These are phyloP conservation scores for Apaloderma vittatum DNA, from an alignment of 2,113 vertebrate species.

Conservation along the genomic window DNA sequence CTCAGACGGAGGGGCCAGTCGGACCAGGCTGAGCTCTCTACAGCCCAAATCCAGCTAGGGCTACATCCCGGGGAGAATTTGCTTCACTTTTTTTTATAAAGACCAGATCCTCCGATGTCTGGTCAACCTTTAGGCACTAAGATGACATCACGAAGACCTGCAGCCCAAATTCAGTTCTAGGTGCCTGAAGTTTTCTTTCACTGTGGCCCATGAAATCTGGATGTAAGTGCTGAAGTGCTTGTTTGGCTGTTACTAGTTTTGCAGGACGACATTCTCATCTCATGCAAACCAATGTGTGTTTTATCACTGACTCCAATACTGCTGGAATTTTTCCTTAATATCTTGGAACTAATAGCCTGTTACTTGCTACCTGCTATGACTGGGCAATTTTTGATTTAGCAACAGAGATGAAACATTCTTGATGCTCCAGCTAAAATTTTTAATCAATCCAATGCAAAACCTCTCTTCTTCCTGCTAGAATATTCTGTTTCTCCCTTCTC, in stretches of 20 bases:
- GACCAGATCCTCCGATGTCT: fast-evolving
- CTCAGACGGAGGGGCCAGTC: not conserved
- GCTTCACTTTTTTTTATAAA: not conserved
- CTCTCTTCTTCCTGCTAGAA: constrained; percentile 15
- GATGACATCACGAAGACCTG: not conserved
- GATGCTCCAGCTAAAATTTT: constrained; percentile 12
- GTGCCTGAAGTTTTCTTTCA: not conserved
- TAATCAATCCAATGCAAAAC: not conserved
- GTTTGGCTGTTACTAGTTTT: not conserved
- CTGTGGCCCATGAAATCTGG: not conserved
- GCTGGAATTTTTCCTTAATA: not conserved
- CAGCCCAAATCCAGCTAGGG: not conserved
- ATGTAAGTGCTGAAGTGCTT: not conserved
- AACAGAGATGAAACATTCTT: not conserved
- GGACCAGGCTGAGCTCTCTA: not conserved
- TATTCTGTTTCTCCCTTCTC: not conserved
- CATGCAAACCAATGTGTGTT: not conserved
- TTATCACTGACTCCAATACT: not conserved
- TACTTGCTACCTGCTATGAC: constrained; percentile 13
- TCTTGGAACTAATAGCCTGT: not conserved
- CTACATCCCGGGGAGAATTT: not conserved
- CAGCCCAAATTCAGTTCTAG: not conserved
- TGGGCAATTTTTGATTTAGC: constrained; percentile 24
- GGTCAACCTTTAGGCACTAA: not conserved
- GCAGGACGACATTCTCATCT: not conserved